Evolutionary conservation across 2,888 invertebrate species (phyloP).

Genomic region (Allolobophora icterica): DNA sequence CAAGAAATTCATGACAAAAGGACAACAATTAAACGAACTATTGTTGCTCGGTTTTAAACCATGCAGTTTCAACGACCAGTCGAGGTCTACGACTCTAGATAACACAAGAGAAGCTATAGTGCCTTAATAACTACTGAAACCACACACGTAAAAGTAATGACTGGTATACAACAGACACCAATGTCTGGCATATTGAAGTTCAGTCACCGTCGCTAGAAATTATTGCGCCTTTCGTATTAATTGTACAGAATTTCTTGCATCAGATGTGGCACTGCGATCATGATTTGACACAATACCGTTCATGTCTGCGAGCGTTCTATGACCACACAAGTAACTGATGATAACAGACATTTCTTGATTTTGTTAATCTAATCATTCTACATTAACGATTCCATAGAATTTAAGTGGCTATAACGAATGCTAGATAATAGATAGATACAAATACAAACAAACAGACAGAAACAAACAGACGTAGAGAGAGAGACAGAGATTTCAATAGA

Average conservation of each 20-base stretch:
- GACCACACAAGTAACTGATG: not conserved
- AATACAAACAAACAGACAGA: not conserved
- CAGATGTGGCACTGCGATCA: not conserved
- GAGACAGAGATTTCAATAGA: constrained; percentile 3
- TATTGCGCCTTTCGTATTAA: not conserved
- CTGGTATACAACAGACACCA: not conserved
- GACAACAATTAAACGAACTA: not conserved
- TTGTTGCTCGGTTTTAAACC: not conserved
- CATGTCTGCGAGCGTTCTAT: not conserved
- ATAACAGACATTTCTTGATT: not conserved
- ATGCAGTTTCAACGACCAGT: not conserved
- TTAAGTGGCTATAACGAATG: not conserved
- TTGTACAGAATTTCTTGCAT: not conserved
- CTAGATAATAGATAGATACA: not conserved
- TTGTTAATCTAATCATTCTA: not conserved
- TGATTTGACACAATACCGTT: not conserved
- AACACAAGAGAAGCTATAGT: not conserved
- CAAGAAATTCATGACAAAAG: not conserved
- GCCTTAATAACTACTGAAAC: not conserved
- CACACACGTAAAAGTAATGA: not conserved
- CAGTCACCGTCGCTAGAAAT: not conserved
- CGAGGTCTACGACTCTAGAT: not conserved
- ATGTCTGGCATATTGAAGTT: not conserved
- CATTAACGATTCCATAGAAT: not conserved
- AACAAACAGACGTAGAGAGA: not conserved